Evolutionary conservation across 1,140 invertebrate species (phyloP).

Genomic region (Calliopsis andreniformis): DNA sequence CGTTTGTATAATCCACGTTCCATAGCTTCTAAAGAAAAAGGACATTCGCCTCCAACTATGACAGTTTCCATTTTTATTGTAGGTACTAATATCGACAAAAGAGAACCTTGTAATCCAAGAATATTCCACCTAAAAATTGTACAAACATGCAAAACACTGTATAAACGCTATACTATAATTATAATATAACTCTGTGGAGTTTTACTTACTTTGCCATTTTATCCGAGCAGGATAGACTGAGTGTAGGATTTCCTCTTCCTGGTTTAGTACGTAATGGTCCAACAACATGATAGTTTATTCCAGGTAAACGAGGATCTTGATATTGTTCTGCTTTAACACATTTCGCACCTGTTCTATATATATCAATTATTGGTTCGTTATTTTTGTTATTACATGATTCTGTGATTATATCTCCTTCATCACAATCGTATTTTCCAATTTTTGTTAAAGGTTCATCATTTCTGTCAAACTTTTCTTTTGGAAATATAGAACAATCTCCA

Average conservation of each 20-base stretch:
- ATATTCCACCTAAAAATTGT: constrained; percentile 87
- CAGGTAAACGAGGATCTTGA: constrained; percentile 83
- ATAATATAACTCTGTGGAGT: background rate
- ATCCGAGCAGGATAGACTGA: constrained; percentile 96
- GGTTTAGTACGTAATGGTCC: constrained; percentile 94
- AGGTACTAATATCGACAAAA: constrained; percentile 87
- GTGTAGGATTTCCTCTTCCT: constrained; percentile 93
- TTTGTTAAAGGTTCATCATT: constrained; percentile 51
- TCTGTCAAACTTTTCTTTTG: constrained; percentile 75
- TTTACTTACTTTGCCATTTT: constrained; percentile 87
- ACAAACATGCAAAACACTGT: background rate
- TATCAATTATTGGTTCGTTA: constrained; percentile 79
- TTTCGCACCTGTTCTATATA: constrained; percentile 94
- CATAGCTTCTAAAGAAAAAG: constrained; percentile 85
- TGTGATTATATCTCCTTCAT: constrained; percentile 68
- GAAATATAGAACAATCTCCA: constrained; percentile 96
- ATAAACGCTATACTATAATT: background rate
- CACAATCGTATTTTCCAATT: constrained; percentile 58
- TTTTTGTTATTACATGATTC: constrained; percentile 46
- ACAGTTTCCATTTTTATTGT: constrained; percentile 88
- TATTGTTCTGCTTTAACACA: constrained; percentile 83
- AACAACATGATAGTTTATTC: constrained; percentile 86
- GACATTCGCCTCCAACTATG: constrained; percentile 86
- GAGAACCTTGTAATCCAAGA: constrained; percentile 90
- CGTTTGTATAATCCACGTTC: constrained; percentile 84